Percentiles rank a stretch among this genome's conserved stretches.
phyloP scores from a whole-genome alignment of 2,888 invertebrate species.

The Carcina quercana region DNA sequence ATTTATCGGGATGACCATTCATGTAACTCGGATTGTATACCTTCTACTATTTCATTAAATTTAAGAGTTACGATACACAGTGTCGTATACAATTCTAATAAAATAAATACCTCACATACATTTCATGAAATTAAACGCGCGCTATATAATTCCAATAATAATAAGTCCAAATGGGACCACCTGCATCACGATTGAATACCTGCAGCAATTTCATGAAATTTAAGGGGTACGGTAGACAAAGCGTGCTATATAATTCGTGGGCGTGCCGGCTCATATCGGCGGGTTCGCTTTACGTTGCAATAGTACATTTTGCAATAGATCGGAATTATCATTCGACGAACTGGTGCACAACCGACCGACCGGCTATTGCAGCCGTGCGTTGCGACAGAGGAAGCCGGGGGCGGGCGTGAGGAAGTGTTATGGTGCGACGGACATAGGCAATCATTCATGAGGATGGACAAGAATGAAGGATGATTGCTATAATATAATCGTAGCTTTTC shows the following conservation, averaged over 20 bases:
- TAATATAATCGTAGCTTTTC: too few relatives aligned
- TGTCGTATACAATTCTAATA: background rate
- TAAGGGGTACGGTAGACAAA: constrained; percentile 50
- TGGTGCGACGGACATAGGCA: constrained; percentile 29
- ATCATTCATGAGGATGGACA: too few relatives aligned
- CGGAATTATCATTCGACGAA: constrained; percentile 69
- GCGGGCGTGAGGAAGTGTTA: constrained; percentile 55
- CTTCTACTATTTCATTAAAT: too few relatives aligned
- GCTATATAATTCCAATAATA: too few relatives aligned
- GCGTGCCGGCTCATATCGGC: constrained; percentile 58
- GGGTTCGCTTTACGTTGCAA: constrained; percentile 62
- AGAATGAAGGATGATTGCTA: too few relatives aligned
- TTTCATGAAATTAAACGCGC: too few relatives aligned
- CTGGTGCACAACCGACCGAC: constrained; percentile 60
- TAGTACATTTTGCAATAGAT: constrained; percentile 58
- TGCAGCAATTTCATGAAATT: constrained; percentile 5
- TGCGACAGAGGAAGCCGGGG: constrained; percentile 57
- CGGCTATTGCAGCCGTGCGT: constrained; percentile 37
- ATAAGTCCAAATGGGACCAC: too few relatives aligned
- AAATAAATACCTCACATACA: background rate
- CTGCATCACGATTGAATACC: too few relatives aligned
- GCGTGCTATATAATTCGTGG: constrained; percentile 53
- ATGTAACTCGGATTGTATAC: too few relatives aligned
- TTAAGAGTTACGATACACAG: too few relatives aligned
- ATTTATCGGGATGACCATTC: too few relatives aligned